A percentile compares a stretch with the other conserved stretches of the same genome.
phyloP scores from a whole-genome alignment of 2,888 invertebrate species.

The Daptonema setosum region DNA sequence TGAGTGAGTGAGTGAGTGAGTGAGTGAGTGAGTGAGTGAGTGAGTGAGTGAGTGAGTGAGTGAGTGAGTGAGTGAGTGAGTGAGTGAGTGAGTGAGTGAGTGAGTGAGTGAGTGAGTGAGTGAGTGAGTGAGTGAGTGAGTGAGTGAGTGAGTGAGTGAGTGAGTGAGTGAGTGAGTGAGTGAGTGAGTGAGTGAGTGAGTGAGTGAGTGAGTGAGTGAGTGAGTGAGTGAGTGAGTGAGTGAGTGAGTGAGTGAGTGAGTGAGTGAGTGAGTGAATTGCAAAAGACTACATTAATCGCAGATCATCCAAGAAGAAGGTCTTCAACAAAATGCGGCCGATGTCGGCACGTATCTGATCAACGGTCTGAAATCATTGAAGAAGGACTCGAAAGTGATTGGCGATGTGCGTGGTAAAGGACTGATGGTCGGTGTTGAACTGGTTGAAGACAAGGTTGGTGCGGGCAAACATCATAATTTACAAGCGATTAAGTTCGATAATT shows the following conservation, averaged over 20 bases:
- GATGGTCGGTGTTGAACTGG: constrained; percentile 80
- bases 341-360: constrained; percentile 62
- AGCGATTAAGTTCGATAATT: not conserved
- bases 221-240: constrained; percentile 35
- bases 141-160: constrained; percentile 35
- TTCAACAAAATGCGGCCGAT: constrained; percentile 50
- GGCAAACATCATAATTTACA: not conserved
- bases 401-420: constrained; percentile 89
- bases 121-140: constrained; percentile 35
- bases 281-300: constrained; percentile 30
- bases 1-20: constrained; percentile 35
- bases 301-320: constrained; percentile 65
- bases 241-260: constrained; percentile 35
- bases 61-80: constrained; percentile 30
- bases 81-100: constrained; percentile 35
- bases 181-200: constrained; percentile 30
- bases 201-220: constrained; percentile 35
- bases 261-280: not conserved
- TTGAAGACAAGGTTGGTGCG: constrained; percentile 39
- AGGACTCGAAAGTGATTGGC: constrained; percentile 44
- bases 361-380: constrained; percentile 48
- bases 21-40: constrained; percentile 35
- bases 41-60: constrained; percentile 26
- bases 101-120: constrained; percentile 35
- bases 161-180: constrained; percentile 26